Base-by-base conservation (phyloP, 1,140 invertebrate genomes). In the Aporrectodea caliginosa region DNA sequence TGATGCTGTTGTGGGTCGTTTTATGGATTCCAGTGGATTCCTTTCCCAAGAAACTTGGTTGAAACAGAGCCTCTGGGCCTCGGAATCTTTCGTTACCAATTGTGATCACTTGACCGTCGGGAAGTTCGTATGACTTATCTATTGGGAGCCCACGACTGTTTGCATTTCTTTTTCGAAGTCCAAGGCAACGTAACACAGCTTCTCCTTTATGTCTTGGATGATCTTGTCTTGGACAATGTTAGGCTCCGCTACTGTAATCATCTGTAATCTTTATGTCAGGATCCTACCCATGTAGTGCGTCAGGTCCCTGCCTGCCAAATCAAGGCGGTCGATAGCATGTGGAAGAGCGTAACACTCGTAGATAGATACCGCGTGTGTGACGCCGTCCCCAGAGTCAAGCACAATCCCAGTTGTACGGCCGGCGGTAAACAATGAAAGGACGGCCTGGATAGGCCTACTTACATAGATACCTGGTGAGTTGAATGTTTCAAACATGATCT, bases 381-480 rank as follows among this genome's bases (percentile, higher is more conserved):
- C n/a, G n/a, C n/a, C n/a, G n/a, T n/a, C n/a, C n/a, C n/a, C n/a
- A n/a, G n/a, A n/a, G n/a, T n/a, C 94, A 81, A 96, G 89, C 22
- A 96, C 94, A 84, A 96, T 94, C 91, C 95, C 94, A 84, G 95
- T 96, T 86, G 94, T 96, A 92, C 94, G 93, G 90, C 94, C 94
- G 87, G 94, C 95, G 83, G 94, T 94, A 87, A 96, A 95, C 83
- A 95, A 89, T 33, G 94, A 95, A 75, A 95, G 91, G 73, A 96
- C 94, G 81, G 94, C 94, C 87, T 95, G 94, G 87, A 95, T 95
- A 81, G 93, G n/a, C n/a, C n/a, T n/a, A n/a, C n/a, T 94, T 1
- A 96, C 94, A 85, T 95, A 95, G 94, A 96, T 95, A 79, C 94
- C 94, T 1, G 94, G 94, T 75, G 92, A 93, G 90, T 88, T 88